A percentile compares a stretch with the other conserved stretches of the same genome.
phyloP scores from a whole-genome alignment of 2,888 invertebrate species.

The Syritta pipiens region DNA sequence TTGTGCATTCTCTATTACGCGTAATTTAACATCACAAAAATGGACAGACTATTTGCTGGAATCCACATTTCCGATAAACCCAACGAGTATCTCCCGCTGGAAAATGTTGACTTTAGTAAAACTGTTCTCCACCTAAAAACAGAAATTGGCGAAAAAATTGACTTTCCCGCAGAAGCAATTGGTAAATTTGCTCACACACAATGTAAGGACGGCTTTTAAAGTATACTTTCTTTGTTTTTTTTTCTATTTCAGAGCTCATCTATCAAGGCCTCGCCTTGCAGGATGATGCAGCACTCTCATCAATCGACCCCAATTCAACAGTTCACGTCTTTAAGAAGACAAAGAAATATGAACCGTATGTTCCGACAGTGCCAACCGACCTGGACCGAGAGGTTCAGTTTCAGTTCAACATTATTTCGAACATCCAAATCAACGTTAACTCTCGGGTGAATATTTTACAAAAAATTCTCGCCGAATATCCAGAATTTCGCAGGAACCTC shows the following conservation, averaged over 20 bases:
- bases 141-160: conserved; percentile 80
- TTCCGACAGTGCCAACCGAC: conserved; percentile 67
- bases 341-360: conserved; percentile 72
- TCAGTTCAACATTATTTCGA: conserved; percentile 76
- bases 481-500: conserved; percentile 85
- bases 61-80: conserved; percentile 80
- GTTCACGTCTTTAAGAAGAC: conserved; percentile 81
- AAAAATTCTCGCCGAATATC: conserved; percentile 84
- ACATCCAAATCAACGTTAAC: conserved; percentile 78
- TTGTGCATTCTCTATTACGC: conserved; percentile 9
- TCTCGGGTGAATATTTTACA: conserved; percentile 81
- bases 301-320: conserved; percentile 81
- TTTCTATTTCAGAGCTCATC: conserved; percentile 81
- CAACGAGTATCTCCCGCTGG: conserved; percentile 81
- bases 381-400: conserved; percentile 71
- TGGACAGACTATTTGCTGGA: conserved; percentile 79
- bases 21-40: conserved; percentile 53
- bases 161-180: conserved; percentile 80
- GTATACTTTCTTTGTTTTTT: no score
- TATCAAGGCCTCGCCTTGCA: conserved; percentile 84
- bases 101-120: conserved; percentile 81
- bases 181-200: conserved; percentile 80
- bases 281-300: conserved; percentile 81
- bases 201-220: no score
- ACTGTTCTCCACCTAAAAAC: conserved; percentile 81